A percentile compares a stretch with the other conserved stretches of the same genome.
These are phyloP conservation scores for Drosophila rellima DNA, from an alignment of 2,888 invertebrate species.

Conservation along the genomic window DNA sequence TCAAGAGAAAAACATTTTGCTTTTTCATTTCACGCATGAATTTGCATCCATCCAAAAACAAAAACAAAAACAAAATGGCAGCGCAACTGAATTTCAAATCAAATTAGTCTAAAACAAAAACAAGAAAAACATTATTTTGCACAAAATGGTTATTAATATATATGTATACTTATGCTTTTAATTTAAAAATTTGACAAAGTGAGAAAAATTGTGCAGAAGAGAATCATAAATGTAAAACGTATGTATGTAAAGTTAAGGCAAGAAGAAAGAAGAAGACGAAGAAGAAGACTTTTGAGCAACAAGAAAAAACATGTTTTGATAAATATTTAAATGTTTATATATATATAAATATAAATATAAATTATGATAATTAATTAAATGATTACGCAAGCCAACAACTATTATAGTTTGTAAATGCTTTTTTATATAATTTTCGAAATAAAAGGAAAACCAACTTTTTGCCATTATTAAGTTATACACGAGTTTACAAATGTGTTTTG, in stretches of 20 bases:
- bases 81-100: slow-evolving; percentile 80
- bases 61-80: slow-evolving; percentile 58
- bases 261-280: slow-evolving; percentile 73
- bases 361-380: slow-evolving; percentile 63
- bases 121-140: slow-evolving; percentile 67
- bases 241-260: slow-evolving; percentile 76
- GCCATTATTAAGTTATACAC: slow-evolving; percentile 77
- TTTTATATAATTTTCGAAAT: slow-evolving; percentile 79
- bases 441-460: slow-evolving; percentile 72
- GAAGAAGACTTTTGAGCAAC: slow-evolving; percentile 82
- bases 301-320: slow-evolving; percentile 83
- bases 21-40: slow-evolving; percentile 69
- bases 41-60: slow-evolving; percentile 78
- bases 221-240: slow-evolving; percentile 71
- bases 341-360: slow-evolving; percentile 57
- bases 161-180: slow-evolving; percentile 67
- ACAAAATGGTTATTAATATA: slow-evolving; percentile 63
- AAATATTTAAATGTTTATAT: slow-evolving; percentile 81
- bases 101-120: slow-evolving; percentile 68
- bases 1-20: slow-evolving; percentile 59
- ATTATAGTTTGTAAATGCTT: slow-evolving; percentile 82
- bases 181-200: slow-evolving; percentile 52
- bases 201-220: slow-evolving; percentile 46
- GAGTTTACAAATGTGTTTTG: slow-evolving; percentile 57
- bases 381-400: slow-evolving; percentile 80